These are phyloP conservation scores for Chelidonichthys spinosus DNA, from an alignment of 2,797 vertebrate species.

Conservation along the genomic window DNA sequence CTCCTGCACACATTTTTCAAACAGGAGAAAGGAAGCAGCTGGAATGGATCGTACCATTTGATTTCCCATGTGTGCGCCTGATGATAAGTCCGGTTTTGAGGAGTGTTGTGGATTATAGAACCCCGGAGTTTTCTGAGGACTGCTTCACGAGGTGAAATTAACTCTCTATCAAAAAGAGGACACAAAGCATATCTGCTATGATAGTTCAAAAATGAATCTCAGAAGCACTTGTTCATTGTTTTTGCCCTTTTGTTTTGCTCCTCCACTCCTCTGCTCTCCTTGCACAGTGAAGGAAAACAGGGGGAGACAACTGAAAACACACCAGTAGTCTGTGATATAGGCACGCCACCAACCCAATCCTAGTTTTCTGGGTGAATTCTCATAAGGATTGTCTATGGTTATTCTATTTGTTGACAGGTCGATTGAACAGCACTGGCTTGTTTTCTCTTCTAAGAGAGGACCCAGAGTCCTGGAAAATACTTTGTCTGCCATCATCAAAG, in stretches of 20 bases:
- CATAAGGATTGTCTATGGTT: constrained; percentile 66
- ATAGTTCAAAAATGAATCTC: constrained; percentile 54
- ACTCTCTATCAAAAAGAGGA: constrained; percentile 38
- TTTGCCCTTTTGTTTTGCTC: constrained; percentile 46
- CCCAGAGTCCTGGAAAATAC: constrained; percentile 52
- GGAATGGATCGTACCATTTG: constrained; percentile 69
- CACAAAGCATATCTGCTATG: constrained; percentile 41
- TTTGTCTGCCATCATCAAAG: constrained; percentile 70
- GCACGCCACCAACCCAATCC: constrained; percentile 38
- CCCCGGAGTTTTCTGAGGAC: constrained; percentile 53
- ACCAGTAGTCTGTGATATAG: constrained; percentile 29
- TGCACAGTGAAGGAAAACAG: constrained; percentile 35
- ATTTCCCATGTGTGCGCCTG: constrained; percentile 75
- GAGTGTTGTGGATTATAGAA: constrained; percentile 64
- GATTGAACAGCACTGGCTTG: constrained; percentile 58
- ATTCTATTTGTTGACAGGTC: constrained; percentile 68
- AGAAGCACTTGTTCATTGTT: constrained; percentile 45
- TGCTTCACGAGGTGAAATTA: constrained; percentile 50
- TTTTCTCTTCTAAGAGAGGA: constrained; percentile 59
- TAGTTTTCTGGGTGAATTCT: constrained; percentile 60
- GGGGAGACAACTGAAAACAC: constrained; percentile 23
- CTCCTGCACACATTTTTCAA: constrained; percentile 73
- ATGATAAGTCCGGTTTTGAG: constrained; percentile 68
- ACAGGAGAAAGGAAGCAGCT: constrained; percentile 69
- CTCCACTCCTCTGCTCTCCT: constrained; percentile 10